Evolutionary conservation across 37 sponge, comb jelly and placozoan species (phyloP).

Genomic region (Aplysina aerophoba): DNA sequence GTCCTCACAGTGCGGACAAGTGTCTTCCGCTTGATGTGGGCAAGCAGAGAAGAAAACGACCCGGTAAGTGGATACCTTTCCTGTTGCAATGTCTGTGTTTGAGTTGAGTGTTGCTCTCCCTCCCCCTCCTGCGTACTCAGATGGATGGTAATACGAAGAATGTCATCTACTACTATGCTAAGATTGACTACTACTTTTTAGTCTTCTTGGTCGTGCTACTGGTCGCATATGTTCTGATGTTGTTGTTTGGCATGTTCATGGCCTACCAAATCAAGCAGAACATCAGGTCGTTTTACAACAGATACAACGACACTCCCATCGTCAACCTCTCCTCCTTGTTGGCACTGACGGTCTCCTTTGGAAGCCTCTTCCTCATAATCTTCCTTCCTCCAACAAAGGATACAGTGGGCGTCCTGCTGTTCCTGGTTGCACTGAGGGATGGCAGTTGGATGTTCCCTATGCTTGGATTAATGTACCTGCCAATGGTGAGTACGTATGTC

Average conservation of each 20-base stretch:
- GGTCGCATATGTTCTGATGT: background rate
- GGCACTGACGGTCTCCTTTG: background rate
- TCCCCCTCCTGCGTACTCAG: too few relatives aligned
- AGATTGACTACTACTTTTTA: too few relatives aligned
- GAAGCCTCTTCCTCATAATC: too few relatives aligned
- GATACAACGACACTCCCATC: slow-evolving; percentile 23
- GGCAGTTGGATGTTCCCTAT: slow-evolving; percentile 25
- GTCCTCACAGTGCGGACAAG: slow-evolving; percentile 2
- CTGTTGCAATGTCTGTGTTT: too few relatives aligned
- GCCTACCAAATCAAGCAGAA: slow-evolving; percentile 16
- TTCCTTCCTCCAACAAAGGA: background rate
- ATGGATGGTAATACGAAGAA: too few relatives aligned
- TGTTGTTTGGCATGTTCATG: slow-evolving; percentile 34
- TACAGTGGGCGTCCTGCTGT: background rate
- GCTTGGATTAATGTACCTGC: background rate
- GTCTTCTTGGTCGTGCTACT: background rate
- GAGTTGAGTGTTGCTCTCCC: too few relatives aligned
- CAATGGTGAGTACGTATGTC: slow-evolving; percentile 25
- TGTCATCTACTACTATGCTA: too few relatives aligned
- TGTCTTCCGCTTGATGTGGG: background rate
- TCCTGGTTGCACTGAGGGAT: slow-evolving; percentile 6
- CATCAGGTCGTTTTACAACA: background rate
- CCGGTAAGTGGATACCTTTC: too few relatives aligned
- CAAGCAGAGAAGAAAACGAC: too few relatives aligned
- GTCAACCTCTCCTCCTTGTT: background rate